Evolutionary conservation across 2,888 invertebrate species (phyloP).

Genomic region (Xestia xanthographa): DNA sequence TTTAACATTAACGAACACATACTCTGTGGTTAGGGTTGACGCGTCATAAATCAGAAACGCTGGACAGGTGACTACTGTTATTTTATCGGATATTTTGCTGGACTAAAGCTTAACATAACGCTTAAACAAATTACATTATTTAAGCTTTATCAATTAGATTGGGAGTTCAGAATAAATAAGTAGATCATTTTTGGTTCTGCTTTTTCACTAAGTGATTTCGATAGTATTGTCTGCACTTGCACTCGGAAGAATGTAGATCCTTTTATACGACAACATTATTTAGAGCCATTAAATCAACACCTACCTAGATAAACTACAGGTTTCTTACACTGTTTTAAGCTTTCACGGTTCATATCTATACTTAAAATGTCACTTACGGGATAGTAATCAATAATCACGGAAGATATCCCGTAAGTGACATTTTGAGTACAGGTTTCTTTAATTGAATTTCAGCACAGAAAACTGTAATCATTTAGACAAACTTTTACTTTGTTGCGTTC

Average conservation of each 20-base stretch:
- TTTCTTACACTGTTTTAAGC: too few species aligned
- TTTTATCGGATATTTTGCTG: constrained; percentile 9
- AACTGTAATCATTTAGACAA: neutral
- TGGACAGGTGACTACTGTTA: constrained; percentile 3
- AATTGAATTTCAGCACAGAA: neutral
- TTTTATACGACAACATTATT: neutral
- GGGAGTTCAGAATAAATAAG: neutral
- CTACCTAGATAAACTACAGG: neutral
- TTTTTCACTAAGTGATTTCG: neutral
- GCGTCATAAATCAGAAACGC: constrained; percentile 12
- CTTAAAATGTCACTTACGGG: too few species aligned
- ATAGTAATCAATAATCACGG: too few species aligned
- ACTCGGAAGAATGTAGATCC: neutral
- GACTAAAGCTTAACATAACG: neutral
- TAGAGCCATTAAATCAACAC: neutral
- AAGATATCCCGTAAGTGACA: too few species aligned
- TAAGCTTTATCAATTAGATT: neutral
- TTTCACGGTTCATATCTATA: too few species aligned
- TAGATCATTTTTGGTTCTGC: neutral
- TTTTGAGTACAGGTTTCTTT: neutral
- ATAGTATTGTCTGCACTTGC: too few species aligned
- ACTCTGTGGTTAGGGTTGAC: constrained; percentile 42
- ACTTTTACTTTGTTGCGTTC: neutral
- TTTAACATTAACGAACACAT: constrained; percentile 36
- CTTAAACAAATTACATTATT: neutral